A percentile compares a stretch with the other conserved stretches of the same genome.
Conservation (phyloP, 2,888 invertebrate genomes). For the Muschampia staudingeri region DNA sequence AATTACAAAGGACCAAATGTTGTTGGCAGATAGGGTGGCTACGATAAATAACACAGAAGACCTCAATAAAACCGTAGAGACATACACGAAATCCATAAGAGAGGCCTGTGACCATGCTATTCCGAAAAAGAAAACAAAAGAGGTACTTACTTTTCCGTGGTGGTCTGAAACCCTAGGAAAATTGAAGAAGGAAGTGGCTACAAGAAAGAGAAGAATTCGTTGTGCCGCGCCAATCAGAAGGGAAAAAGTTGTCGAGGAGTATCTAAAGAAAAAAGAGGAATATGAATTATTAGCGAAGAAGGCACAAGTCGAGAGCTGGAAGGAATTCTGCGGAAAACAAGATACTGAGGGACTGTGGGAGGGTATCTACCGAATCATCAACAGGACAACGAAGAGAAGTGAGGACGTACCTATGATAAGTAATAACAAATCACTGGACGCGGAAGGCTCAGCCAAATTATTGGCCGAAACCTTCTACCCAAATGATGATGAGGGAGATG, state of each 20-base stretch:
- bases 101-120: neutral
- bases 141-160: neutral
- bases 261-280: neutral
- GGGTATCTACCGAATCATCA: neutral
- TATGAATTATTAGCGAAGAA: neutral
- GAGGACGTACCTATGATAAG: neutral
- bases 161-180: neutral
- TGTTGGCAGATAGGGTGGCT: neutral
- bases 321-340: neutral
- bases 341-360: neutral
- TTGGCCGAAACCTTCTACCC: neutral
- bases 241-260: neutral
- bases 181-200: neutral
- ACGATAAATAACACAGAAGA: neutral
- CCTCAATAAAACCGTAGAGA: neutral
- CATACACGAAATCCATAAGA: neutral
- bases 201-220: neutral
- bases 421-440: neutral
- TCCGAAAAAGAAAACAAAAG: neutral
- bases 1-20: neutral
- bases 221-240: neutral
- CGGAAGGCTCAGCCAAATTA: neutral
- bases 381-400: neutral
- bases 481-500: too few species aligned
- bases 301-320: neutral